A percentile compares a stretch with the other conserved stretches of the same genome.
Conservation (phyloP, 2,113 vertebrate species). For the Leucoraja erinaceus region DNA sequence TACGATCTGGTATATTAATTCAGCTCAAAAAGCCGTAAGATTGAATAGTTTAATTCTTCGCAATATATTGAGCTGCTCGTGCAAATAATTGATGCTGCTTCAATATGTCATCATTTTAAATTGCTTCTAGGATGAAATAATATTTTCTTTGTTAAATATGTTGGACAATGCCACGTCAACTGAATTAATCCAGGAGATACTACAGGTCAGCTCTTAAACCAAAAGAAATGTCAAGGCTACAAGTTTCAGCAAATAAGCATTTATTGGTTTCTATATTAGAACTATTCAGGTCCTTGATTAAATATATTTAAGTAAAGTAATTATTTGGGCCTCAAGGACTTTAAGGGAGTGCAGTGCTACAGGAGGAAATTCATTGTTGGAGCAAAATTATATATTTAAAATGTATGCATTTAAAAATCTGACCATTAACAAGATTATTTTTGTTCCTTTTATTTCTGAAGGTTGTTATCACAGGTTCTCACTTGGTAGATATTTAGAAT, state of each 20-base stretch:
- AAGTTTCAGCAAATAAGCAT: neutral
- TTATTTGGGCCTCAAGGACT: neutral
- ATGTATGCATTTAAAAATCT: neutral
- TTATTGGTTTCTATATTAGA: neutral
- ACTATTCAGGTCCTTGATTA: neutral
- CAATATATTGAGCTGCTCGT: neutral
- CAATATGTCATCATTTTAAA: neutral
- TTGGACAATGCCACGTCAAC: no score
- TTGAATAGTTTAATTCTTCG: neutral
- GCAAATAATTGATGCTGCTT: neutral
- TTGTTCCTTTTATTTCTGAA: neutral
- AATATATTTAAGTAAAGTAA: slow-evolving; percentile 9
- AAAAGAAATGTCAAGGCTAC: neutral
- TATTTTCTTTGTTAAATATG: neutral
- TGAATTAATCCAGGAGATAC: neutral
- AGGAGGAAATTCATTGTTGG: neutral
- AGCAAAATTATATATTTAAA: neutral
- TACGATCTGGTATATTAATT: neutral
- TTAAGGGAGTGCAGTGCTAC: neutral
- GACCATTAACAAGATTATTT: neutral
- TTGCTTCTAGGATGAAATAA: neutral
- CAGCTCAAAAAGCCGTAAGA: neutral
- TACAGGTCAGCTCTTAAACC: neutral
- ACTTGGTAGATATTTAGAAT: neutral
- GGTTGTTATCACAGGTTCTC: neutral